Evolutionary conservation across 2,888 invertebrate species (phyloP).

Genomic region (Vanessa cardui): DNA sequence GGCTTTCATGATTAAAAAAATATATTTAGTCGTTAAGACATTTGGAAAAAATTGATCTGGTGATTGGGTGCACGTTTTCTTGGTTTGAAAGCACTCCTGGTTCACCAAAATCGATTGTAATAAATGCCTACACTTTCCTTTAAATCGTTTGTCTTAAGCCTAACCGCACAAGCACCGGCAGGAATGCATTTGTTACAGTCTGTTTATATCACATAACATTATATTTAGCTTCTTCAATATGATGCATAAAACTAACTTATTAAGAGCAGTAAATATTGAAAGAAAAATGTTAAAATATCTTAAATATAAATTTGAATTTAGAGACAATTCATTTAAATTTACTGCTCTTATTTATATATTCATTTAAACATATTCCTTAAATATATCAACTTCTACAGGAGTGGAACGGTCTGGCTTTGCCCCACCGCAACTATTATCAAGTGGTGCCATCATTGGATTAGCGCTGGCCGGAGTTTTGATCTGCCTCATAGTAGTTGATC

Average conservation of each 20-base stretch:
- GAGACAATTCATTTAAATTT: slow-evolving; percentile 46
- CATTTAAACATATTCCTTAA: slow-evolving; percentile 38
- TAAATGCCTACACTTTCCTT: slow-evolving; percentile 53
- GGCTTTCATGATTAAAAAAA: slow-evolving; percentile 64
- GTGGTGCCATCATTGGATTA: slow-evolving; percentile 91
- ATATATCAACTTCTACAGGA: slow-evolving; percentile 60
- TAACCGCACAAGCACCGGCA: slow-evolving; percentile 47
- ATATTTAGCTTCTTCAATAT: slow-evolving; percentile 71
- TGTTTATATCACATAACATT: slow-evolving; percentile 64
- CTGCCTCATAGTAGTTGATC: slow-evolving; percentile 92
- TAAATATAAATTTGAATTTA: slow-evolving; percentile 10
- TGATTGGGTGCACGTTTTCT: slow-evolving; percentile 80
- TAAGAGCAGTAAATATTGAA: slow-evolving; percentile 67
- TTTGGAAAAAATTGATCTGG: slow-evolving; percentile 50
- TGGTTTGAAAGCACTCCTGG: slow-evolving; percentile 76
- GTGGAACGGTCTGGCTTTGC: slow-evolving; percentile 76
- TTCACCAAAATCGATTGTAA: slow-evolving; percentile 69
- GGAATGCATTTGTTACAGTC: slow-evolving; percentile 71
- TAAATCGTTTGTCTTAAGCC: slow-evolving; percentile 1
- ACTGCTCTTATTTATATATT: slow-evolving; percentile 57
- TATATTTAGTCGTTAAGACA: slow-evolving; percentile 36
- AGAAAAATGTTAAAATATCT: slow-evolving; percentile 36
- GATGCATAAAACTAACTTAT: slow-evolving; percentile 73
- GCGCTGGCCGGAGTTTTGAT: slow-evolving; percentile 91
- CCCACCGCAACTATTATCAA: slow-evolving; percentile 83